Evolutionary conservation across 2,888 invertebrate genomes (phyloP).

Genomic region (Dermolepida albohirtum): DNA sequence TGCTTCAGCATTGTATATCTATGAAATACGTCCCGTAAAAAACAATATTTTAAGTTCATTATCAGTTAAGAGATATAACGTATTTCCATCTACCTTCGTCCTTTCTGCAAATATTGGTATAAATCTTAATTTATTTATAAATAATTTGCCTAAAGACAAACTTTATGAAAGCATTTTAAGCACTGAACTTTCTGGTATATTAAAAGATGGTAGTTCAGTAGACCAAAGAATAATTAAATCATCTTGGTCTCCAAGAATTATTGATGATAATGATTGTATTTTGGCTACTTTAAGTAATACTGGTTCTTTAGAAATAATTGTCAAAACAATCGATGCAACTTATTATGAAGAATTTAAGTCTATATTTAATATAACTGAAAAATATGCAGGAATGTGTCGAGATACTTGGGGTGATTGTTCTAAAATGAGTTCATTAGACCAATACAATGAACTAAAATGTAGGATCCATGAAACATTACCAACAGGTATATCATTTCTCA

Average conservation of each 20-base stretch:
- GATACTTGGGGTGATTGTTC: conserved; percentile 51
- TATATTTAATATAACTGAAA: conserved; percentile 56
- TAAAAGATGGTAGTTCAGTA: conserved; percentile 49
- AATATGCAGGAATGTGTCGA: conserved; percentile 52
- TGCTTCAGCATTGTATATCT: conserved; percentile 56
- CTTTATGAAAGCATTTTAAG: conserved; percentile 56
- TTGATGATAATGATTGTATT: conserved; percentile 52
- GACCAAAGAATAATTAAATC: conserved; percentile 51
- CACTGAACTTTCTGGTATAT: conserved; percentile 53
- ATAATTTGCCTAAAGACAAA: conserved; percentile 51
- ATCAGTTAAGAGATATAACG: conserved; percentile 53
- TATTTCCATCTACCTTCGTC: conserved; percentile 51
- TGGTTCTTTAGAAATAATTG: conserved; percentile 57
- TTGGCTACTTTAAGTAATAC: conserved; percentile 57
- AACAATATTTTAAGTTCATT: conserved; percentile 50
- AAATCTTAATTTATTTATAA: conserved; percentile 53
- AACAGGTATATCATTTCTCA: conserved; percentile 51
- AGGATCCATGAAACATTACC: conserved; percentile 54
- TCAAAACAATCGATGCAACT: conserved; percentile 52
- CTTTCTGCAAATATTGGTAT: conserved; percentile 54
- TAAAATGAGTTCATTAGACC: conserved; percentile 45
- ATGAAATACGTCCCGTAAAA: conserved; percentile 54
- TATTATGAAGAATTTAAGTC: conserved; percentile 52
- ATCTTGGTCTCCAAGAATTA: conserved; percentile 58
- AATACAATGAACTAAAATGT: conserved; percentile 55